Base-by-base conservation (phyloP, 2,888 invertebrate genomes). In the Oxytorus armatus region DNA sequence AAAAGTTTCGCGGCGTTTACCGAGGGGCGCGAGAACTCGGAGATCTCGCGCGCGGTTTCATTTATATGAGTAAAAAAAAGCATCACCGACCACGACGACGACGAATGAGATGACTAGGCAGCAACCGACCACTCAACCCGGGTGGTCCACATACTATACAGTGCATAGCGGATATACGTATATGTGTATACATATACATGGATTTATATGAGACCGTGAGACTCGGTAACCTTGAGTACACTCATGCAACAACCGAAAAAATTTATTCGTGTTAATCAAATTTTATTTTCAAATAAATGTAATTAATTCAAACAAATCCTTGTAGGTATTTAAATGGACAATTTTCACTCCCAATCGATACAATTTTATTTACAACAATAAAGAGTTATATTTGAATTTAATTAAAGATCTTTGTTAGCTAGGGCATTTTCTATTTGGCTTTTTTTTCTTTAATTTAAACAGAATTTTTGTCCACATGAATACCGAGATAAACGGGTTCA, bases 111-210 rank as follows among this genome's bases (percentile, higher is more conserved):
- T 33, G 36, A 55, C 23, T 33, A 55, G 29, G 63, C 36, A 36
- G n/a, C 18, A n/a, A 25, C 36, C 14, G 29, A 39, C n/a, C 14
- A 61, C 25, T 33, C 16, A 5, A 25, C 61, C 47, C 69, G 70
- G 77, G 77, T 77, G 77, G 77, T 77, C 76, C 63, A 29, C 16
- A 42, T 49, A 10, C 18, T 36, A 16, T 33, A 65, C 21, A 44
- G 14, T 61, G n/a, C 55, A 68, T 59, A 61, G 33, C 11, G 29
- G 21, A 44, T 29, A 25, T n/a, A 10, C 7, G 8, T 55, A 68
- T 49, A 53, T 53, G 53, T 68, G 53, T 68, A 18, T 51, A 3
- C 11, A 1, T 39, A 10, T 39, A 10, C 5, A 10, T 39, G 39
- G 5, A 11, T 39, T 11, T 39, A 39, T 11, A 39, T 39, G 1